A percentile compares a stretch with the other conserved stretches of the same genome.
These are phyloP conservation scores for Alectura lathami DNA, from an alignment of 2,113 vertebrate genomes.

Conservation along the genomic window DNA sequence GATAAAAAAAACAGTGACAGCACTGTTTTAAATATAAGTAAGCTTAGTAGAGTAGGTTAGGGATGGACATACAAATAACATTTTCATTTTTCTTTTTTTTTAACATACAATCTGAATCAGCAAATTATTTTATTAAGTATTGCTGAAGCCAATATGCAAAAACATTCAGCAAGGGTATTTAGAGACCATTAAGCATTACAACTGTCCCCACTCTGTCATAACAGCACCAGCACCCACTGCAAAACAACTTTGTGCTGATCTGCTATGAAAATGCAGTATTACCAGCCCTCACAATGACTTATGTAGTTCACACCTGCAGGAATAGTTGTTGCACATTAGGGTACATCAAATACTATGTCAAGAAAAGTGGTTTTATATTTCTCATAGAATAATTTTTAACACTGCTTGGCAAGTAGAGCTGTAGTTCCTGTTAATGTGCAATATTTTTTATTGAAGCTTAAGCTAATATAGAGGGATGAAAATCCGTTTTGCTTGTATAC, in stretches of 20 bases:
- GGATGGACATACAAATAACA: neutral
- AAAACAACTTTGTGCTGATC: neutral
- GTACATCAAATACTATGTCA: neutral
- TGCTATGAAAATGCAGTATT: neutral
- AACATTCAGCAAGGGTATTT: neutral
- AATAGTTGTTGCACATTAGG: neutral
- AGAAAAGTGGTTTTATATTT: neutral
- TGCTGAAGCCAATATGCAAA: neutral
- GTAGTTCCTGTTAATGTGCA: neutral
- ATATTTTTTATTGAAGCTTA: conserved; percentile 6
- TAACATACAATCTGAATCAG: neutral
- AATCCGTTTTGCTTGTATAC: conserved; percentile 15
- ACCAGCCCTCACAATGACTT: neutral
- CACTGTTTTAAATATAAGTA: neutral
- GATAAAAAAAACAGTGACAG: neutral
- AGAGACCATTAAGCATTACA: neutral
- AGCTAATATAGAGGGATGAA: neutral
- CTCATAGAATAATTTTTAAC: neutral
- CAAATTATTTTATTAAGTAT: neutral
- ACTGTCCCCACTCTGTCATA: neutral
- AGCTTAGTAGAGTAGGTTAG: neutral
- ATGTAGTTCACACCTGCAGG: neutral
- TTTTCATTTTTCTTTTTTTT: neutral
- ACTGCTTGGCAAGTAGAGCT: neutral
- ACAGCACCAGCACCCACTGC: neutral